A percentile compares a stretch with the other conserved stretches of the same genome.
Conservation (phyloP, 2,888 invertebrate genomes). For the Drosophila cracens region DNA sequence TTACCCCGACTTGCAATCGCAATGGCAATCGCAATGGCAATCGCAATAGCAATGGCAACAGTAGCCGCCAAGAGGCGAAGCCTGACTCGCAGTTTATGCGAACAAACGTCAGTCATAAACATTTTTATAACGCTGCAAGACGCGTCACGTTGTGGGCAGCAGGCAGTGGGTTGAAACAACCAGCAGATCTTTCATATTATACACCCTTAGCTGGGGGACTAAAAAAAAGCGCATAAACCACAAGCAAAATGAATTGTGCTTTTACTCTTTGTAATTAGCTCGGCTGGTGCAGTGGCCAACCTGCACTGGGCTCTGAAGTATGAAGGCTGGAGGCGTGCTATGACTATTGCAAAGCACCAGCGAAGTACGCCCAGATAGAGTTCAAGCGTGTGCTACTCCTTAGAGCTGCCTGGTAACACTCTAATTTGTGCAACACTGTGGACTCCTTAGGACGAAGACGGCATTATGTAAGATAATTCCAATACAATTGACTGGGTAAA, state of each 20-base stretch:
- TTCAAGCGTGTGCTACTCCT: background rate
- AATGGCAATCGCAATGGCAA: conserved; percentile 1
- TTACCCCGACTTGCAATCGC: conserved; percentile 16
- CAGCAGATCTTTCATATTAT: conserved; percentile 1
- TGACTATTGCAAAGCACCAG: background rate
- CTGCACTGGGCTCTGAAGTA: background rate
- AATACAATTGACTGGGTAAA: background rate
- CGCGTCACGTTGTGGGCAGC: conserved; percentile 32
- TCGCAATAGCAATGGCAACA: conserved; percentile 9
- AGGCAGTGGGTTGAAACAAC: conserved; percentile 10
- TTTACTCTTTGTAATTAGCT: conserved; percentile 69
- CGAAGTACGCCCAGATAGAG: conserved; percentile 3
- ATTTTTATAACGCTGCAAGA: conserved; percentile 65
- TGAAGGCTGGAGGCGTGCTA: background rate
- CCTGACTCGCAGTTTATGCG: conserved; percentile 49
- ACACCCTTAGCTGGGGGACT: background rate
- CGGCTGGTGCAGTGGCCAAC: conserved; percentile 11
- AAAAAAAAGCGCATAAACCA: conserved; percentile 47
- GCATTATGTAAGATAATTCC: background rate
- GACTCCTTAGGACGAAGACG: background rate
- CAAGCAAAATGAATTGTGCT: conserved; percentile 69
- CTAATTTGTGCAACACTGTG: background rate
- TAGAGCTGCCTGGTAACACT: background rate
- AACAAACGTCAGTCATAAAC: conserved; percentile 68
- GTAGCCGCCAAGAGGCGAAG: background rate